phyloP scores from a whole-genome alignment of 2,888 invertebrate genomes.

The Acronicta psi region DNA sequence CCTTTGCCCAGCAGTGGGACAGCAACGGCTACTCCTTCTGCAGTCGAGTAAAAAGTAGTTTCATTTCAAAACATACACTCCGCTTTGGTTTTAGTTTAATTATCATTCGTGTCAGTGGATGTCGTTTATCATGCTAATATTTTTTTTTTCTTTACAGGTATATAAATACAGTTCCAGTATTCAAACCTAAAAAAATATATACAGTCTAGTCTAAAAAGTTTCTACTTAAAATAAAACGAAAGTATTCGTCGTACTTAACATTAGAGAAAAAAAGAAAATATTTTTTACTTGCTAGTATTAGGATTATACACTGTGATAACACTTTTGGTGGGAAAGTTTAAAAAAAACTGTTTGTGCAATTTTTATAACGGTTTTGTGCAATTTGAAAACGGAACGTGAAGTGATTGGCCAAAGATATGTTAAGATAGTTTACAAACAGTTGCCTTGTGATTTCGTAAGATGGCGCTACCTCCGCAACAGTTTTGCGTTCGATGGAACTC shows the following conservation, averaged over 20 bases:
- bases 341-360: slow-evolving; percentile 59
- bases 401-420: slow-evolving; percentile 59
- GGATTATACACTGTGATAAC: slow-evolving; percentile 71
- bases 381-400: slow-evolving; percentile 41
- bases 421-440: slow-evolving; percentile 49
- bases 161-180: slow-evolving; percentile 73
- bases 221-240: slow-evolving; percentile 74
- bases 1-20: too few species aligned
- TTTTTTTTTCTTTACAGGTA: slow-evolving; percentile 68
- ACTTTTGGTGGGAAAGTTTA: slow-evolving; percentile 39
- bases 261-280: slow-evolving; percentile 49
- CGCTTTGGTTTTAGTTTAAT: too few species aligned
- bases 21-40: too few species aligned
- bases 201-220: slow-evolving; percentile 85
- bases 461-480: slow-evolving; percentile 90
- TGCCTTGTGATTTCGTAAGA: slow-evolving; percentile 62
- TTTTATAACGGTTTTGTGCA: slow-evolving; percentile 67
- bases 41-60: too few species aligned
- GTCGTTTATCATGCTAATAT: neutral
- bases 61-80: too few species aligned
- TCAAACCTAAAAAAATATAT: slow-evolving; percentile 63
- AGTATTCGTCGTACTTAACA: slow-evolving; percentile 82
- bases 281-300: slow-evolving; percentile 57
- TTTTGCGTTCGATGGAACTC: slow-evolving; percentile 95
- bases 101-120: too few species aligned